These are phyloP conservation scores for Brachionus paranguensis DNA, from an alignment of 1,140 invertebrate species.

Conservation along the genomic window DNA sequence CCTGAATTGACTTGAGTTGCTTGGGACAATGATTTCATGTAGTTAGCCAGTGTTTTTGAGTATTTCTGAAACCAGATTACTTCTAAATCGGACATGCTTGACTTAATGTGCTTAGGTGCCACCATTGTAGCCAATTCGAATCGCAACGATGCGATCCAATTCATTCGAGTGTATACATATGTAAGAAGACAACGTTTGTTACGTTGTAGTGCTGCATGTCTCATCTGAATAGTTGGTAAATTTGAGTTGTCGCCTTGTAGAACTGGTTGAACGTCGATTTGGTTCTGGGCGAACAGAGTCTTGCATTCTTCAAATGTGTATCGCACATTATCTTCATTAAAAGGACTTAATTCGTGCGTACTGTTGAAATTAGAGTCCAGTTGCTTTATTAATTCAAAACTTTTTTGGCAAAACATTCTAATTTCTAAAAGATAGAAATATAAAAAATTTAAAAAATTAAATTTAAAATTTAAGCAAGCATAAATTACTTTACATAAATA, in stretches of 20 bases:
- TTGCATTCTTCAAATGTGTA: constrained; percentile 72
- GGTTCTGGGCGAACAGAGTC: constrained; percentile 67
- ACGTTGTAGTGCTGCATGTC: constrained; percentile 75
- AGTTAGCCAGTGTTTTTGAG: constrained; percentile 66
- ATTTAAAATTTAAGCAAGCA: not conserved
- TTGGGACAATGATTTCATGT: constrained; percentile 67
- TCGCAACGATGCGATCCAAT: constrained; percentile 70
- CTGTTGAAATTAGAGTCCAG: constrained; percentile 13
- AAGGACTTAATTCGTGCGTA: not conserved
- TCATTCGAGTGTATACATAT: constrained; percentile 76
- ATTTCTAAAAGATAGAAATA: not conserved
- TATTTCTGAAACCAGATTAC: constrained; percentile 41
- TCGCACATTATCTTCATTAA: constrained; percentile 60
- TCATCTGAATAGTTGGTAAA: constrained; percentile 67
- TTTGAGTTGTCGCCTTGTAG: constrained; percentile 50
- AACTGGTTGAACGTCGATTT: constrained; percentile 65
- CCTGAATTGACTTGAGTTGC: constrained; percentile 59
- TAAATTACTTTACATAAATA: not conserved
- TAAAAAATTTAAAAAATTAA: not conserved
- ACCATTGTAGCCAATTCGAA: constrained; percentile 89
- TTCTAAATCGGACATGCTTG: constrained; percentile 34
- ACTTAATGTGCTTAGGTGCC: constrained; percentile 55
- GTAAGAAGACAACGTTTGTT: constrained; percentile 82
- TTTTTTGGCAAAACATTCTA: constrained; percentile 39
- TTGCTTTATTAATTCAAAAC: constrained; percentile 38